Conservation (phyloP, 2,113 vertebrate species). For the Silurus glanis region DNA sequence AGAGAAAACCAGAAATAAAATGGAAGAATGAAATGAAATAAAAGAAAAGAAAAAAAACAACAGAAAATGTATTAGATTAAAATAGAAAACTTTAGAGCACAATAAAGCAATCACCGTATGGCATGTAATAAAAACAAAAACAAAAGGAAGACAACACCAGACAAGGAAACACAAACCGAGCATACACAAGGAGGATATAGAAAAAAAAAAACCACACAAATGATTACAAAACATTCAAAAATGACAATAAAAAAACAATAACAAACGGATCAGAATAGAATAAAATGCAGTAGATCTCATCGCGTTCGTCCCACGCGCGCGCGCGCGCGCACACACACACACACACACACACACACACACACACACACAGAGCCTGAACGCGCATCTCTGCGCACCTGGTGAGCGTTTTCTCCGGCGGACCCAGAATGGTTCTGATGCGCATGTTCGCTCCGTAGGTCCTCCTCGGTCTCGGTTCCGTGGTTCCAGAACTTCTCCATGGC, state of each 20-base stretch:
- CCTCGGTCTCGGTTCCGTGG: background rate
- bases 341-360: background rate
- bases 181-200: background rate
- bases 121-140: no score
- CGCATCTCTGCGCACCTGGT: background rate
- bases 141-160: no score
- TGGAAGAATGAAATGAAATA: background rate
- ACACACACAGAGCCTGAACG: background rate
- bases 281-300: background rate
- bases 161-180: no score
- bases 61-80: background rate
- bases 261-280: background rate
- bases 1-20: background rate
- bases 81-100: background rate
- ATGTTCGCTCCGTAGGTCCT: no score
- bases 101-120: background rate
- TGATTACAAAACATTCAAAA: background rate
- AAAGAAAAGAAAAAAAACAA: background rate
- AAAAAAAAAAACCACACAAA: background rate
- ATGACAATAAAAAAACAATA: no score
- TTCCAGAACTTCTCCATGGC: slow-evolving; percentile 25
- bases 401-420: background rate
- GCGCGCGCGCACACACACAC: background rate
- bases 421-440: background rate
- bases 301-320: background rate